phyloP scores from a whole-genome alignment of 2,888 invertebrate species.

The Himalopsyche japonica region DNA sequence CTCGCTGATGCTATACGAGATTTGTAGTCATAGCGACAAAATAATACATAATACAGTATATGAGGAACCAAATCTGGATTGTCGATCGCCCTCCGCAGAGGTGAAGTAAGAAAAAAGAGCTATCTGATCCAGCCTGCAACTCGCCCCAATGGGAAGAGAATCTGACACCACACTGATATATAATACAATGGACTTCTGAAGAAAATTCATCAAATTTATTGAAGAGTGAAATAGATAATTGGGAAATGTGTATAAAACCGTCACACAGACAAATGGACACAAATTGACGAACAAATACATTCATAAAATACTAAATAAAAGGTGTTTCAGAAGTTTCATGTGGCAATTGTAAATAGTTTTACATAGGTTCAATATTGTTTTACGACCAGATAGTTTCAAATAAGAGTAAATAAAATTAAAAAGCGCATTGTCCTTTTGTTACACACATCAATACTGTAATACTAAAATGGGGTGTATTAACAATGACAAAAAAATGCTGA shows the following conservation, averaged over 20 bases:
- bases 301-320: too few species aligned
- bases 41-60: neutral
- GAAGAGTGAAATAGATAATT: neutral
- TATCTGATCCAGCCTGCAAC: neutral
- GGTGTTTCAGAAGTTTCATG: too few species aligned
- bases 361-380: neutral
- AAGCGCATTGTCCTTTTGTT: too few species aligned
- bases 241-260: neutral
- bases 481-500: too few species aligned
- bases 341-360: too few species aligned
- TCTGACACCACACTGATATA: neutral
- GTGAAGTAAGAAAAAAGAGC: neutral
- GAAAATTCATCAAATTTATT: neutral
- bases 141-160: neutral
- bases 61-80: neutral
- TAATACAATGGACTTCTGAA: neutral
- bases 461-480: too few species aligned
- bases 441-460: too few species aligned
- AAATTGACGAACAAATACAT: too few species aligned
- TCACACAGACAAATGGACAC: neutral
- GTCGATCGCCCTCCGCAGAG: neutral
- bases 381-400: too few species aligned
- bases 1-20: neutral
- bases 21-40: slow-evolving; percentile 17
- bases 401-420: too few species aligned